Conservation (phyloP, 2,888 invertebrate species). For the Empis livida region DNA sequence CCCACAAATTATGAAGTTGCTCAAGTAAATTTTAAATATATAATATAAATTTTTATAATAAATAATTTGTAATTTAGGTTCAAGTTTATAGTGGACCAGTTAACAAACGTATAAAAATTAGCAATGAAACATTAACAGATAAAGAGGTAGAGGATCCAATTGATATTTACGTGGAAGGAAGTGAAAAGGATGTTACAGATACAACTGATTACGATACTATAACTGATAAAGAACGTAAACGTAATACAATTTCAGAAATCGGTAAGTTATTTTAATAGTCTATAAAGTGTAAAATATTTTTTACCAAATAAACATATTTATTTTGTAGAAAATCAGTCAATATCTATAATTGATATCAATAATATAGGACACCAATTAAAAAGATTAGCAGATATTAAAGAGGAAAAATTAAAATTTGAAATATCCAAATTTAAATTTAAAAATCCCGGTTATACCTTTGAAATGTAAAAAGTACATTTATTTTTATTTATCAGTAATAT, state of each 20-base stretch:
- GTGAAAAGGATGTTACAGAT: background rate
- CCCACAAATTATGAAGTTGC: too few relatives aligned
- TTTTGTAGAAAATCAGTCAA: background rate
- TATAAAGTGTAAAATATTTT: background rate
- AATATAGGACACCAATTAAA: conserved; percentile 27
- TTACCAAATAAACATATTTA: background rate
- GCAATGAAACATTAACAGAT: too few relatives aligned
- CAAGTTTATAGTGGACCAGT: too few relatives aligned
- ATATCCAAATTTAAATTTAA: conserved; percentile 34
- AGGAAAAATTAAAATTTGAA: conserved; percentile 31
- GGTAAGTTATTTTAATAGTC: background rate
- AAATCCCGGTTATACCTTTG: conserved; percentile 31
- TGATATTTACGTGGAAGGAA: background rate
- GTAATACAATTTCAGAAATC: background rate
- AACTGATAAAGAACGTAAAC: background rate
- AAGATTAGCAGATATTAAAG: conserved; percentile 31
- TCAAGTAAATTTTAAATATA: too few relatives aligned
- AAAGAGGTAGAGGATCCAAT: background rate
- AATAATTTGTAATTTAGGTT: too few relatives aligned
- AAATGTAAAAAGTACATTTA: background rate
- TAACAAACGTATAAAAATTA: too few relatives aligned
- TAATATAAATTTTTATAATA: too few relatives aligned
- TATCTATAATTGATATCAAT: background rate
- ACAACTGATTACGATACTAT: too few relatives aligned
- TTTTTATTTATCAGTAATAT: too few relatives aligned